Percentiles rank a stretch among this genome's conserved stretches.
Evolutionary conservation across 2,888 invertebrate genomes (phyloP).

Genomic region (Eupeodes luniger): DNA sequence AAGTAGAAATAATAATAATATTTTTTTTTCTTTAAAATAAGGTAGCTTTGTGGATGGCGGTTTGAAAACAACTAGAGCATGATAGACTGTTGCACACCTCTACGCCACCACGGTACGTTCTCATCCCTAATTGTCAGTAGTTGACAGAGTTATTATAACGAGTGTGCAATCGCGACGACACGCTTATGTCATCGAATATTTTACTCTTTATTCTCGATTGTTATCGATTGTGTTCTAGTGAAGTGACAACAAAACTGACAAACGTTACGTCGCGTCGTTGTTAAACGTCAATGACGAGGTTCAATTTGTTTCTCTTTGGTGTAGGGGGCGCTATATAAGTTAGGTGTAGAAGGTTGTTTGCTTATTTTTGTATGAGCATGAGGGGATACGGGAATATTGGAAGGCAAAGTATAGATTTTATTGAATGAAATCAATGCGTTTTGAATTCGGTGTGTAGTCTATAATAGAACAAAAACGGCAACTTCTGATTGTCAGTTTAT

Average conservation of each 20-base stretch:
- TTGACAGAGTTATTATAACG: slow-evolving; percentile 51
- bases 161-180: slow-evolving; percentile 54
- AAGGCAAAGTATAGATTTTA: slow-evolving; percentile 34
- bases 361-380: background rate
- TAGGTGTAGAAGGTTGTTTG: slow-evolving; percentile 1
- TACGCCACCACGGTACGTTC: slow-evolving; percentile 24
- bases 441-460: slow-evolving; percentile 58
- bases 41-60: slow-evolving; percentile 36
- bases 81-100: slow-evolving; percentile 48
- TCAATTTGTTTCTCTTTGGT: background rate
- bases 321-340: background rate
- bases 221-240: slow-evolving; percentile 59
- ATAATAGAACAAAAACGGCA: slow-evolving; percentile 21
- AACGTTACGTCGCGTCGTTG: background rate
- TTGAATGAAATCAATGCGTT: slow-evolving; percentile 74
- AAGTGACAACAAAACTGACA: slow-evolving; percentile 3
- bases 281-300: background rate
- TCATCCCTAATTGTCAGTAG: slow-evolving; percentile 51
- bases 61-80: slow-evolving; percentile 66
- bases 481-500: slow-evolving; percentile 49
- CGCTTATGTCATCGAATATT: slow-evolving; percentile 63
- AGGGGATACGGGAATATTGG: background rate
- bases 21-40: slow-evolving; percentile 1
- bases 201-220: slow-evolving; percentile 16
- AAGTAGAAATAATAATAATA: background rate